Percentiles rank a stretch among this genome's conserved stretches.
These are phyloP conservation scores for Yponomeuta evonymella DNA, from an alignment of 2,888 invertebrate species.

Conservation along the genomic window DNA sequence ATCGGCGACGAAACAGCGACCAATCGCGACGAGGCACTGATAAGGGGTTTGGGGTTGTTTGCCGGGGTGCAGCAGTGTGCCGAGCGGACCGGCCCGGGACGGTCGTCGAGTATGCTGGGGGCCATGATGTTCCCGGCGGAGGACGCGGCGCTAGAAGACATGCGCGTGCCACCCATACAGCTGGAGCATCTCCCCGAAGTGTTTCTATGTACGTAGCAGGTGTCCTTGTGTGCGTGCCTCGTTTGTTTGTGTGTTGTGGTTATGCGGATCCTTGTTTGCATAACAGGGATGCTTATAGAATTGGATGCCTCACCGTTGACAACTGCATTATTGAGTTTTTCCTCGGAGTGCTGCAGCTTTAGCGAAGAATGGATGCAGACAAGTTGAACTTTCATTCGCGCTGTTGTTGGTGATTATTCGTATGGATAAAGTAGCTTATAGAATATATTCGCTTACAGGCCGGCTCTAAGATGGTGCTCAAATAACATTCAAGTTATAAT, in stretches of 20 bases:
- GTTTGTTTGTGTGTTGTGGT: constrained; percentile 2
- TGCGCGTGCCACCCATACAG: constrained; percentile 84
- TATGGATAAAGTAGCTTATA: too few species aligned
- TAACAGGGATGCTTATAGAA: constrained; percentile 1
- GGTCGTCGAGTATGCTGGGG: constrained; percentile 65
- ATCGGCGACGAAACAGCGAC: constrained; percentile 50
- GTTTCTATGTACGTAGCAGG: constrained; percentile 79
- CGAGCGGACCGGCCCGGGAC: constrained; percentile 50
- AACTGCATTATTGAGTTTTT: neutral
- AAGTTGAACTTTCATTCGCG: neutral
- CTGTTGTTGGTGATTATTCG: too few species aligned
- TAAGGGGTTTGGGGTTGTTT: constrained; percentile 67
- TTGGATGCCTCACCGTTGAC: neutral
- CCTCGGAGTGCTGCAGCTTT: neutral
- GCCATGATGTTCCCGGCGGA: constrained; percentile 70
- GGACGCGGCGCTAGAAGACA: constrained; percentile 67
- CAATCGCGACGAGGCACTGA: constrained; percentile 54
- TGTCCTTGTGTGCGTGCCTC: constrained; percentile 15
- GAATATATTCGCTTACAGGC: too few species aligned
- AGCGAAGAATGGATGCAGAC: too few species aligned
- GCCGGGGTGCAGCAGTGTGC: constrained; percentile 62
- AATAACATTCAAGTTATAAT: too few species aligned
- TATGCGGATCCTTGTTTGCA: neutral
- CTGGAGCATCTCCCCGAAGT: constrained; percentile 84
- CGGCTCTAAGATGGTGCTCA: too few species aligned